Evolutionary conservation across 2,888 invertebrate genomes (phyloP).

Genomic region (Thereva nobilitata): DNA sequence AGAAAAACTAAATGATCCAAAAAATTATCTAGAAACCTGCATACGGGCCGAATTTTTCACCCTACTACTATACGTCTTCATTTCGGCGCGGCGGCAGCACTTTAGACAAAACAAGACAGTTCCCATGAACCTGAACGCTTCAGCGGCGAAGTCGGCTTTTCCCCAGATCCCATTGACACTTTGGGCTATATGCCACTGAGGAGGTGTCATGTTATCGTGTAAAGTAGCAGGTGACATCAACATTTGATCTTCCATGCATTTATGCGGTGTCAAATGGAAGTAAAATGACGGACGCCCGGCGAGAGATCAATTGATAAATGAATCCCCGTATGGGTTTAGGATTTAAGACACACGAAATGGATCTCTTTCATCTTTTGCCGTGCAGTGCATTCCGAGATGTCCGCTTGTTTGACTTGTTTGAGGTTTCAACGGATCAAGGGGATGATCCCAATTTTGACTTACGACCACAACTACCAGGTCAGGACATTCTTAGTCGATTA

Average conservation of each 20-base stretch:
- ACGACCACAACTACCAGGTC: too few relatives aligned
- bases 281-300: slow-evolving; percentile 24
- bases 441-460: background rate
- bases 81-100: slow-evolving; percentile 17
- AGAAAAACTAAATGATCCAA: slow-evolving; percentile 41
- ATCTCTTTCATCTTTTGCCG: slow-evolving; percentile 38
- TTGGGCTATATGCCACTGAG: background rate
- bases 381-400: slow-evolving; percentile 10
- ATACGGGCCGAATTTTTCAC: slow-evolving; percentile 27
- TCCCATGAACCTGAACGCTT: background rate
- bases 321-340: slow-evolving; percentile 35
- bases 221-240: slow-evolving; percentile 45
- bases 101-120: background rate
- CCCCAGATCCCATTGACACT: background rate
- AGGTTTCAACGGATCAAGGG: slow-evolving; percentile 23
- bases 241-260: slow-evolving; percentile 43
- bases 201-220: slow-evolving; percentile 43
- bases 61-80: slow-evolving; percentile 31
- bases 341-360: slow-evolving; percentile 42
- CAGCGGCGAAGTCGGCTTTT: background rate
- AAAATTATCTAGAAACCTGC: slow-evolving; percentile 26
- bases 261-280: slow-evolving; percentile 35
- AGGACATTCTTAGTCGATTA: too few relatives aligned
- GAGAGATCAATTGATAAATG: slow-evolving; percentile 35
- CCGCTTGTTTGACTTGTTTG: slow-evolving; percentile 28